Base-by-base conservation (phyloP, 2,888 invertebrate species). In the Galerucella pusilla region DNA sequence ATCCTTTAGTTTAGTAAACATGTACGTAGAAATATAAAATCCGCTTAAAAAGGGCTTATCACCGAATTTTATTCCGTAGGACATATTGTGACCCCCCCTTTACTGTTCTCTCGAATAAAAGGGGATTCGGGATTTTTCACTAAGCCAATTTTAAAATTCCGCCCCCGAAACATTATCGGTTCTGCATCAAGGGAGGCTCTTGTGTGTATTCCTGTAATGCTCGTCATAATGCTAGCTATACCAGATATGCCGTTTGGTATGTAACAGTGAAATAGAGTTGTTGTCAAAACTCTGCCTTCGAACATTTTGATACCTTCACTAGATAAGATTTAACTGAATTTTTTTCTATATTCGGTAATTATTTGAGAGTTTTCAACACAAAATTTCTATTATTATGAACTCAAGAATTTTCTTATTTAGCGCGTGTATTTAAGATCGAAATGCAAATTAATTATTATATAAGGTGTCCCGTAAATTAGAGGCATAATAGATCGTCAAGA, bases 101-200 rank as follows among this genome's bases (percentile, higher is more conserved):
- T 35, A 35, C 20, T 12, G 3, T 25, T 12, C 49, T 49, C 65
- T 12, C 11, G 9, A 57, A 35, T 35, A 35, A 57, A 57, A 65
- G 52, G 49, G 20, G 52, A 42, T 10, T 65, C 46, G 28, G 64
- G 64, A 65, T 45, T 65, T 75, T 71, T 59, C 78, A 76, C 78
- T 80, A 80, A 83, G 80, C 82, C 78, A 80, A 80, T 82, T 83
- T 84, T 82, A 83, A 84, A 84, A 84, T 84, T 83, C 84, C 84
- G 83, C 84, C 84, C 84, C 82, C 81, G 64, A 71, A 75, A 78
- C 76, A 78, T 76, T 75, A 78, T 76, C 76, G 76, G 73, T 63
- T 71, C 75, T 73, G 71, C 78, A 73, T 71, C 77, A 65, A 70
- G 78, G 78, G 78, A 75, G 75, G 71, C 67, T 72, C 66, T 61